Conservation (phyloP, 1,140 invertebrate genomes). For the Brachionus paranguensis region DNA sequence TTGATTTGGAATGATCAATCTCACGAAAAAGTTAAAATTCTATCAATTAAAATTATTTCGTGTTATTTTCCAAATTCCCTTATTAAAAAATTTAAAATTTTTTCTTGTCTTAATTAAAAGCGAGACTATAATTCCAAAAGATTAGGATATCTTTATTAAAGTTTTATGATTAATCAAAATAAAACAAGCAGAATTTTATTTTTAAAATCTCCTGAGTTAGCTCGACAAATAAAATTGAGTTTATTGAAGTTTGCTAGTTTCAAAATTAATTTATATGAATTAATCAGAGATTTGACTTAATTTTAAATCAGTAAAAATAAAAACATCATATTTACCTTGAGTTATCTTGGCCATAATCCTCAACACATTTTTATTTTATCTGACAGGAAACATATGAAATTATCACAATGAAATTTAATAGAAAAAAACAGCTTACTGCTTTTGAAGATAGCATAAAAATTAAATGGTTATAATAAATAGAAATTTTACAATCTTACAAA, state of each 20-base stretch:
- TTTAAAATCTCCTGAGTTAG: neutral
- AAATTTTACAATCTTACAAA: neutral
- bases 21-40: constrained; percentile 29
- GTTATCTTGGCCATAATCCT: neutral
- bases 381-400: neutral
- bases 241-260: neutral
- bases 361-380: neutral
- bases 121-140: constrained; percentile 6
- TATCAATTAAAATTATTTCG: constrained; percentile 33
- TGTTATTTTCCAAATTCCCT: neutral
- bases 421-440: neutral
- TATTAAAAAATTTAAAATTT: constrained; percentile 1
- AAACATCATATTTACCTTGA: neutral
- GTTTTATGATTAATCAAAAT: constrained; percentile 33
- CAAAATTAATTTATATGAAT: neutral
- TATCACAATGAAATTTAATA: neutral
- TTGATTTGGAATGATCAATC: neutral
- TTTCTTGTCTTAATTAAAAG: constrained; percentile 38
- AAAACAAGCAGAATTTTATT: neutral
- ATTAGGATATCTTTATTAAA: constrained; percentile 22
- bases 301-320: neutral
- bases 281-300: constrained; percentile 10
- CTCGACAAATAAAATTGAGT: neutral
- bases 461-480: neutral
- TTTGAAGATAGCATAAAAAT: neutral